Evolutionary conservation across 2,113 vertebrate genomes (phyloP).

Genomic region (rat (Rattus norvegicus)): GRCr8 NC_086022.1:161330001-161330500

Average conservation of each 20-base stretch:
- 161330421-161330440: slow-evolving; percentile 87
- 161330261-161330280: not conserved
- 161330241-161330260: not conserved
- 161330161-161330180: not conserved
- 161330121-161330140: not conserved
- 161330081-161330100: not conserved
- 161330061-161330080: not conserved
- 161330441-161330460: slow-evolving; percentile 87
- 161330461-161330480: slow-evolving; percentile 91
- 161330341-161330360: slow-evolving; percentile 44
- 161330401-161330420: slow-evolving; percentile 85
- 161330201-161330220: not conserved
- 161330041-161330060: not conserved
- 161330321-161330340: not conserved
- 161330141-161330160: not conserved
- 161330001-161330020: not conserved
- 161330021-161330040: not conserved
- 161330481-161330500: slow-evolving; percentile 87
- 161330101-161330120: not conserved
- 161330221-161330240: not conserved
- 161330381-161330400: slow-evolving; percentile 90
- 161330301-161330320: not conserved
- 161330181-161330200: not conserved
- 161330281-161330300: not conserved
- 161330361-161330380: slow-evolving; percentile 88